These are phyloP conservation scores for Desmodus rotundus DNA, from an alignment of 2,113 vertebrate genomes.

Conservation along the genomic window DNA sequence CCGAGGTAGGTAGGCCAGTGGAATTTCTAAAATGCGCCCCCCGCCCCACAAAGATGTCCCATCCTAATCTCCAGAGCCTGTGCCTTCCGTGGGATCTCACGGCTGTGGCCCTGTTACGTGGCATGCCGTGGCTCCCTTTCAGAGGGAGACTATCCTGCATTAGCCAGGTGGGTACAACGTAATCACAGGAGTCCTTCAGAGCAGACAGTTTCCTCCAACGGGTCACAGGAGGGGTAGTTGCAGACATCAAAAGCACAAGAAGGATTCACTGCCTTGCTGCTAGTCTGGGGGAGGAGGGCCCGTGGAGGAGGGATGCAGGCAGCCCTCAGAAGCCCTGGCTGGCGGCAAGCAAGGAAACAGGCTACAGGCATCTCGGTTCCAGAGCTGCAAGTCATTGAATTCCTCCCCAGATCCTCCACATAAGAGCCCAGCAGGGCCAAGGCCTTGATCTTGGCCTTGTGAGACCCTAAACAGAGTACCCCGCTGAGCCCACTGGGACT, in stretches of 20 bases:
- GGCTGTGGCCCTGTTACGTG: neutral
- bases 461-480: neutral
- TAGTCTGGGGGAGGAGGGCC: too few species aligned
- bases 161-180: neutral
- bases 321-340: neutral
- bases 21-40: neutral
- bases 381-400: neutral
- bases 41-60: neutral
- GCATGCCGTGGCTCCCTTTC: neutral
- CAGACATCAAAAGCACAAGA: neutral
- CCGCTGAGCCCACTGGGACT: neutral
- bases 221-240: neutral
- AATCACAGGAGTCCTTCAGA: neutral
- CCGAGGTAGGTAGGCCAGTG: neutral
- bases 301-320: neutral
- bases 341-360: neutral
- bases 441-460: neutral
- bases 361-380: neutral
- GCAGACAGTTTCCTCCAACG: neutral
- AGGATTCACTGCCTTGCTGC: neutral
- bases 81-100: neutral
- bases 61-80: neutral
- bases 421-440: neutral
- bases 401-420: neutral
- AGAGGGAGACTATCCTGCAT: neutral